Conservation (phyloP, 2,113 vertebrate species). For the Chaetorhynchus papuensis region DNA sequence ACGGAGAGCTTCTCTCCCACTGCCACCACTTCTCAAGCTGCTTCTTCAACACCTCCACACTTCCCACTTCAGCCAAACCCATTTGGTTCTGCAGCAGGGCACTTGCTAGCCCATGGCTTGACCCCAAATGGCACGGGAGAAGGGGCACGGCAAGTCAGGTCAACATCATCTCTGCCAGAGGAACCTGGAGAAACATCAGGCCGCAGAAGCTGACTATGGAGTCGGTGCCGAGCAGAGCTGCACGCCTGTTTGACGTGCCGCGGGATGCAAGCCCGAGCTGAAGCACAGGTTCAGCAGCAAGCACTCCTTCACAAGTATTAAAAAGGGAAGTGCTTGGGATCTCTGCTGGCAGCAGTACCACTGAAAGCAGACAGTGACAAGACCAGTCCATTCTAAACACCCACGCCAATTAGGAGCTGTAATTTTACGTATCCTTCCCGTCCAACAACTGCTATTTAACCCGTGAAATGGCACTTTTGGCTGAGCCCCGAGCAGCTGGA, state of each 20-base stretch:
- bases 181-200: neutral
- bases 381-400: fast-evolving
- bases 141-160: neutral
- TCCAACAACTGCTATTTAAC: neutral
- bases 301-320: fast-evolving
- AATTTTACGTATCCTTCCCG: neutral
- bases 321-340: neutral
- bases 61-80: neutral
- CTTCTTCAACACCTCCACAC: neutral
- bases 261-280: neutral
- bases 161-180: neutral
- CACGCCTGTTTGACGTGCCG: neutral
- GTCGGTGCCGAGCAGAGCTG: fast-evolving
- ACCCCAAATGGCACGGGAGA: fast-evolving
- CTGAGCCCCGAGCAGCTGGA: neutral
- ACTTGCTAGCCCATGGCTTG: fast-evolving
- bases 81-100: neutral
- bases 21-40: neutral
- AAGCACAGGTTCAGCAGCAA: neutral
- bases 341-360: neutral
- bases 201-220: neutral
- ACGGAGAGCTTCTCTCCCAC: neutral
- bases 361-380: neutral
- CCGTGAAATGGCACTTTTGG: fast-evolving
- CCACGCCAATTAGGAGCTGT: fast-evolving